Evolutionary conservation across 2,888 invertebrate genomes (phyloP).

Genomic region (Alviniconcha strummeri): DNA sequence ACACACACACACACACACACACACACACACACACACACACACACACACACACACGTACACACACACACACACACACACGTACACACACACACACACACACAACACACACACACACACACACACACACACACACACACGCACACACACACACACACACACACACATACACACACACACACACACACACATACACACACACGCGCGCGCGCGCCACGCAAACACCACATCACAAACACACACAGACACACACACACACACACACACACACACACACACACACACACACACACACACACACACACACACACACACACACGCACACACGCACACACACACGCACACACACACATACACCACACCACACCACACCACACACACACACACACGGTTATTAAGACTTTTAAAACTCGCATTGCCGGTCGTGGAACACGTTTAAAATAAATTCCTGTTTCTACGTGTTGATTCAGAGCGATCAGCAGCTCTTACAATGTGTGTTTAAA

Average conservation of each 20-base stretch:
- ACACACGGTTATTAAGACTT: too few relatives aligned
- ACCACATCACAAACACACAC: conserved; percentile 30
- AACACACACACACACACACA: neutral
- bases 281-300: conserved; percentile 1
- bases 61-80: conserved; percentile 28
- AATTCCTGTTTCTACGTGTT: too few relatives aligned
- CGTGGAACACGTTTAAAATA: too few relatives aligned
- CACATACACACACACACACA: neutral
- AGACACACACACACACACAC: neutral
- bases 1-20: neutral
- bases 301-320: neutral
- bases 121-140: neutral
- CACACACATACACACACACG: neutral
- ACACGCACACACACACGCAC: neutral
- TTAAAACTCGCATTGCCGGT: too few relatives aligned
- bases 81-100: neutral
- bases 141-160: conserved; percentile 1
- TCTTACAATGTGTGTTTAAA: too few relatives aligned
- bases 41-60: neutral
- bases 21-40: too few relatives aligned
- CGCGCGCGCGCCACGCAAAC: too few relatives aligned
- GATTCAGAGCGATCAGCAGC: too few relatives aligned
- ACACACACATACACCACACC: neutral
- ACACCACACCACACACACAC: neutral
- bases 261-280: neutral